A percentile compares a stretch with the other conserved stretches of the same genome.
phyloP scores from a whole-genome alignment of 2,113 vertebrate species.

The Limnothrissa miodon region DNA sequence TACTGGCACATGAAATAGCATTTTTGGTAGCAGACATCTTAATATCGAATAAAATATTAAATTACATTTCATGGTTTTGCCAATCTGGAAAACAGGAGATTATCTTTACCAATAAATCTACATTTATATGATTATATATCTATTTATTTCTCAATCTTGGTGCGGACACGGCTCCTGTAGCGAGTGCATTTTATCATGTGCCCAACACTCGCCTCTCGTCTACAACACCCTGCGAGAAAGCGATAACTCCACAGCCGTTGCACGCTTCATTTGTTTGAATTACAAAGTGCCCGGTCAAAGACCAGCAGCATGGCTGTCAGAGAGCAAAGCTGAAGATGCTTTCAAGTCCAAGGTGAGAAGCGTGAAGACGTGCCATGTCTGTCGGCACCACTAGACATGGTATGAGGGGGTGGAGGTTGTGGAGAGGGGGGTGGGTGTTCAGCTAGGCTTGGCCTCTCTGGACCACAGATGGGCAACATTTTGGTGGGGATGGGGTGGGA shows the following conservation, averaged over 20 bases:
- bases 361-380: slow-evolving; percentile 65
- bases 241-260: slow-evolving; percentile 62
- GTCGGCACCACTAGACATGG: slow-evolving; percentile 51
- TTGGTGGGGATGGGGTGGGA: not conserved
- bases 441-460: slow-evolving; percentile 45
- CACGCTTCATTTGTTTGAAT: slow-evolving; percentile 71
- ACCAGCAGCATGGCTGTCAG: slow-evolving; percentile 59
- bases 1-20: not conserved
- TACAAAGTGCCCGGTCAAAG: slow-evolving; percentile 74
- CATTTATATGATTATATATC: not conserved
- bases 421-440: slow-evolving; percentile 26
- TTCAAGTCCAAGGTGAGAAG: slow-evolving; percentile 72
- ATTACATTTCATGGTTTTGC: not conserved
- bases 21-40: not conserved
- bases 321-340: slow-evolving; percentile 59
- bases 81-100: not conserved
- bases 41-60: not conserved
- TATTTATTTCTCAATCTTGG: not conserved
- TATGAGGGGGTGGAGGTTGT: slow-evolving; percentile 30
- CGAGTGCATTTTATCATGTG: slow-evolving; percentile 49
- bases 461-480: slow-evolving; percentile 76
- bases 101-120: not conserved
- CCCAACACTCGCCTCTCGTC: slow-evolving; percentile 66
- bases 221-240: slow-evolving; percentile 70
- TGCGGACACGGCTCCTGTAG: not conserved